These are phyloP conservation scores for Empis stercorea DNA, from an alignment of 2,888 invertebrate species.

Conservation along the genomic window DNA sequence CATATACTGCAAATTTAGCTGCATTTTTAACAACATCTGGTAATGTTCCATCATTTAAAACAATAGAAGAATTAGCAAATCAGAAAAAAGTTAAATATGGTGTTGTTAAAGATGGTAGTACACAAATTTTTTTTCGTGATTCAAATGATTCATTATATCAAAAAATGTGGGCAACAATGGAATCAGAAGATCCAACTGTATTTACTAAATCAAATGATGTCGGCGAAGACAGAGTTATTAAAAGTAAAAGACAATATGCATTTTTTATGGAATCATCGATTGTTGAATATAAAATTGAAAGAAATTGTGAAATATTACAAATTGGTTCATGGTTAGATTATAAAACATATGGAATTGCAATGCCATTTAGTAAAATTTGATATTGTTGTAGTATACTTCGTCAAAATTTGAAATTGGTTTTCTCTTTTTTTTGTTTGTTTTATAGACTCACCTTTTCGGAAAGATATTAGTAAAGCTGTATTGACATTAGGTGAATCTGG, in stretches of 20 bases:
- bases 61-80: constrained; percentile 81
- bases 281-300: constrained; percentile 81
- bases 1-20: constrained; percentile 89
- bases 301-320: constrained; percentile 73
- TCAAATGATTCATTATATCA: constrained; percentile 83
- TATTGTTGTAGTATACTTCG: too few species aligned
- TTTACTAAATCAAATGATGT: constrained; percentile 72
- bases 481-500: constrained; percentile 80
- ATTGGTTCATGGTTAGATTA: constrained; percentile 73
- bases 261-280: constrained; percentile 94
- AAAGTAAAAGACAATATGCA: constrained; percentile 71
- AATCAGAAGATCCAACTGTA: constrained; percentile 66
- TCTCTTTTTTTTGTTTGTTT: background rate
- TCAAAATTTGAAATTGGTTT: too few species aligned
- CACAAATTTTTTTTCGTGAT: constrained; percentile 79
- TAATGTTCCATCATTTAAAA: constrained; percentile 77
- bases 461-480: constrained; percentile 75
- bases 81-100: constrained; percentile 97
- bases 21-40: constrained; percentile 85
- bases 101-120: constrained; percentile 77
- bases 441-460: constrained; percentile 63
- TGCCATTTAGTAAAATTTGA: constrained; percentile 66
- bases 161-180: constrained; percentile 89
- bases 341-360: constrained; percentile 89
- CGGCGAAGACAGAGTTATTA: constrained; percentile 72